These are phyloP conservation scores for Anser brachyrhynchus DNA, from an alignment of 2,113 vertebrate species.

Conservation along the genomic window DNA sequence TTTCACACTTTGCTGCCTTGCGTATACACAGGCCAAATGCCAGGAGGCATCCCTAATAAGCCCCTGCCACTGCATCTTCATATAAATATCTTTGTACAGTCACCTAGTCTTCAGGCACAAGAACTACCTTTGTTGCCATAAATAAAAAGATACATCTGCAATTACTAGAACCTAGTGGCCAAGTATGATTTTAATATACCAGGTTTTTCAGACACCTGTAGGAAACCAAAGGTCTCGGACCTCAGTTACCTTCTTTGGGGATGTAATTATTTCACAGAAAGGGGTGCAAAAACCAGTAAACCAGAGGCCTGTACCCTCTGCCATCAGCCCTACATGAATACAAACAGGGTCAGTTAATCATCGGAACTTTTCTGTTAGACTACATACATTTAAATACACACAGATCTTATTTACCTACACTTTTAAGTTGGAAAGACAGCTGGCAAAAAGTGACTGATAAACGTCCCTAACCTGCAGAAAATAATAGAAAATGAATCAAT, in stretches of 20 bases:
- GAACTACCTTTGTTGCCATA: neutral
- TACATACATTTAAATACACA: neutral
- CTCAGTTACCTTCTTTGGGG: neutral
- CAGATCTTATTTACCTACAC: neutral
- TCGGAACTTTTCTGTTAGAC: neutral
- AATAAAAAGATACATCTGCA: neutral
- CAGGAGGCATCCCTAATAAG: neutral
- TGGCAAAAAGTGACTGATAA: neutral
- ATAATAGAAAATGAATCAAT: neutral
- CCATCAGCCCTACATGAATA: neutral
- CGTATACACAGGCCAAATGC: neutral
- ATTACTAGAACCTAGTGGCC: neutral
- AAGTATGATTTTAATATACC: neutral
- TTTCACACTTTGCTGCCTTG: neutral
- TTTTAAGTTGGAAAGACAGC: neutral
- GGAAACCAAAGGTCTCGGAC: neutral
- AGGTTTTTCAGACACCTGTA: neutral
- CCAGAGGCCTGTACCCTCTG: neutral
- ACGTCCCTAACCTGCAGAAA: neutral
- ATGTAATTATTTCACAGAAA: neutral
- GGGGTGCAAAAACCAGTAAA: neutral
- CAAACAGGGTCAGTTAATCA: neutral
- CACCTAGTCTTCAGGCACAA: neutral
- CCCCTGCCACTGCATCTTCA: neutral
- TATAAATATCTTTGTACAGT: neutral